A percentile compares a stretch with the other conserved stretches of the same genome.
phyloP scores from a whole-genome alignment of 2,888 invertebrate species.

The Acanthosepion lycidas region DNA sequence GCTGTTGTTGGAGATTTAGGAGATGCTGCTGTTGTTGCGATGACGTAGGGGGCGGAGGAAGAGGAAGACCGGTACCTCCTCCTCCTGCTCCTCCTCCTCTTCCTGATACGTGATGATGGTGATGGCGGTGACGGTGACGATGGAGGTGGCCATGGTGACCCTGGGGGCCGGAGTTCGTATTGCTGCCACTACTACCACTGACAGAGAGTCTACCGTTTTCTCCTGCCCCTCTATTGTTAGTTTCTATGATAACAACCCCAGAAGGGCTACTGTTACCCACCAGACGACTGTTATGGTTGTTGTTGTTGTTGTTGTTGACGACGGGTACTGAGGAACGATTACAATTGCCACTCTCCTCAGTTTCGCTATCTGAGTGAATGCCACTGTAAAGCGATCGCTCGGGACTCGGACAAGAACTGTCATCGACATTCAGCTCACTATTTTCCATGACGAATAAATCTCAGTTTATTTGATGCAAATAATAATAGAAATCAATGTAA shows the following conservation, averaged over 20 bases:
- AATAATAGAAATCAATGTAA: background rate
- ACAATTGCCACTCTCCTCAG: background rate
- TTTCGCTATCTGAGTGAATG: background rate
- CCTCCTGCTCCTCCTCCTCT: background rate
- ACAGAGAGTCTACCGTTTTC: background rate
- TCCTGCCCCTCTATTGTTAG: background rate
- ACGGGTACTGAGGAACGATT: background rate
- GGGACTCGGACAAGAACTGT: background rate
- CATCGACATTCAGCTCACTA: background rate
- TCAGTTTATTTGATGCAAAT: background rate
- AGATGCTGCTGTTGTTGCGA: constrained; percentile 20
- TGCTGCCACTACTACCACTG: constrained; percentile 34
- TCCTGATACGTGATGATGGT: background rate
- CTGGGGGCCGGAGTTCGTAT: constrained; percentile 15
- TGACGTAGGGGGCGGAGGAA: constrained; percentile 4
- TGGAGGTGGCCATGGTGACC: background rate
- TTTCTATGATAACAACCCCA: background rate
- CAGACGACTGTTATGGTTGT: background rate
- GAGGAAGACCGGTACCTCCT: background rate
- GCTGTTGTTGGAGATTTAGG: background rate
- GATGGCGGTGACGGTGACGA: background rate
- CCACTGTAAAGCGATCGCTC: background rate
- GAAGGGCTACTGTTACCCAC: background rate
- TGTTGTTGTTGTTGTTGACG: constrained; percentile 39
- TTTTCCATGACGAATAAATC: background rate